Conservation (phyloP, 1,140 invertebrate genomes). For the Oncopeltus fasciatus region DNA sequence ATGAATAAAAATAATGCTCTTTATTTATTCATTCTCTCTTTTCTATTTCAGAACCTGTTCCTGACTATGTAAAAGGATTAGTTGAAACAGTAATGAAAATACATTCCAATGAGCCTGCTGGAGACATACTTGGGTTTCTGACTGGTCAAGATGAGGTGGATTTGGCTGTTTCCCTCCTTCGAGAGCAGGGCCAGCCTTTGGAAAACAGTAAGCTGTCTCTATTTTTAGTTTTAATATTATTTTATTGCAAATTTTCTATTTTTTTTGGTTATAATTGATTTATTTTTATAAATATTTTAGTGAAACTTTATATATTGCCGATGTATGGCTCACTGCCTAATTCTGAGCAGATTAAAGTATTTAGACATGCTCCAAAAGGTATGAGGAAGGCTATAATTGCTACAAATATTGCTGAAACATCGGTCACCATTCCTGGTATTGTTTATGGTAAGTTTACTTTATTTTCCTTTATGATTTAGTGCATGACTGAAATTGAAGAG, state of each 20-base stretch:
- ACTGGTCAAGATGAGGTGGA: conserved; percentile 90
- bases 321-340: conserved; percentile 83
- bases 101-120: conserved; percentile 61
- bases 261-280: not conserved
- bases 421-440: conserved; percentile 81
- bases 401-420: conserved; percentile 96
- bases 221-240: not conserved
- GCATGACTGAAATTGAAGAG: too few relatives aligned
- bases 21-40: too few relatives aligned
- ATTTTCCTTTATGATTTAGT: too few relatives aligned
- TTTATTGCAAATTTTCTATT: not conserved
- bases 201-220: not conserved
- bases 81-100: conserved; percentile 83
- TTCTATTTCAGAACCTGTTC: conserved; percentile 52
- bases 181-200: conserved; percentile 36
- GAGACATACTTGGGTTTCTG: conserved; percentile 86
- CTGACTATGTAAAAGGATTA: conserved; percentile 78
- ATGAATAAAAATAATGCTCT: too few relatives aligned
- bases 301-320: conserved; percentile 65
- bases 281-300: conserved; percentile 30
- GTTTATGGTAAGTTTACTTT: conserved; percentile 59
- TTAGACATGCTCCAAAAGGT: conserved; percentile 57
- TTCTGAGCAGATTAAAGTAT: conserved; percentile 76
- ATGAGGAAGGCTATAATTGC: conserved; percentile 83
- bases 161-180: conserved; percentile 48